A percentile compares a stretch with the other conserved stretches of the same genome.
These are phyloP conservation scores for Syrphus vitripennis DNA, from an alignment of 2,888 invertebrate genomes.

Conservation along the genomic window DNA sequence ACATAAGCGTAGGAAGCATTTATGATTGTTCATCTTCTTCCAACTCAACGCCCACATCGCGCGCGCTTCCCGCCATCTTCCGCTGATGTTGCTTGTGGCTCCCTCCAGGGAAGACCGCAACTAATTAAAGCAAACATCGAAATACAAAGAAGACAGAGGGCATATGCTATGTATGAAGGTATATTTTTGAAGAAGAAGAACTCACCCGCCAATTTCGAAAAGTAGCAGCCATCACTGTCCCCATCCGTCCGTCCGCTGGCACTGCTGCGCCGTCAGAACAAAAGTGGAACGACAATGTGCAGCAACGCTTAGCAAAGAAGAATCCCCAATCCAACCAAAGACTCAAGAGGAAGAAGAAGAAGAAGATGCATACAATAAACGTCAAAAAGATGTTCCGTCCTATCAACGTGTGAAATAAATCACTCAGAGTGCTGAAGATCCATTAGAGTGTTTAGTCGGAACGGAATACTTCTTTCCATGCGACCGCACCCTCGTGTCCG, in stretches of 20 bases:
- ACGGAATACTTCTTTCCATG: constrained; percentile 31
- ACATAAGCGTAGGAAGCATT: constrained; percentile 62
- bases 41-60: constrained; percentile 54
- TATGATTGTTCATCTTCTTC: constrained; percentile 46
- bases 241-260: background rate
- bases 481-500: background rate
- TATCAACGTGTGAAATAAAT: constrained; percentile 81
- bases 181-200: background rate
- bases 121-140: constrained; percentile 69
- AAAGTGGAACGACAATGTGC: constrained; percentile 41
- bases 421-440: constrained; percentile 73
- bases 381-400: constrained; percentile 76
- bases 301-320: constrained; percentile 1
- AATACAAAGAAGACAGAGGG: constrained; percentile 3
- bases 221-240: background rate
- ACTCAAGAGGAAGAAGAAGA: constrained; percentile 37
- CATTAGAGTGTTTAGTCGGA: constrained; percentile 67
- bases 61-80: constrained; percentile 1
- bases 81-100: background rate
- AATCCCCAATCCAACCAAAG: background rate
- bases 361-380: constrained; percentile 66
- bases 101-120: constrained; percentile 50
- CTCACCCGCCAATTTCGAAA: constrained; percentile 51
- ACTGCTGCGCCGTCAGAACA: constrained; percentile 2
- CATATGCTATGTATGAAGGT: background rate